Evolutionary conservation across 2,888 invertebrate species (phyloP).

Genomic region (Podotricha telesiphe): DNA sequence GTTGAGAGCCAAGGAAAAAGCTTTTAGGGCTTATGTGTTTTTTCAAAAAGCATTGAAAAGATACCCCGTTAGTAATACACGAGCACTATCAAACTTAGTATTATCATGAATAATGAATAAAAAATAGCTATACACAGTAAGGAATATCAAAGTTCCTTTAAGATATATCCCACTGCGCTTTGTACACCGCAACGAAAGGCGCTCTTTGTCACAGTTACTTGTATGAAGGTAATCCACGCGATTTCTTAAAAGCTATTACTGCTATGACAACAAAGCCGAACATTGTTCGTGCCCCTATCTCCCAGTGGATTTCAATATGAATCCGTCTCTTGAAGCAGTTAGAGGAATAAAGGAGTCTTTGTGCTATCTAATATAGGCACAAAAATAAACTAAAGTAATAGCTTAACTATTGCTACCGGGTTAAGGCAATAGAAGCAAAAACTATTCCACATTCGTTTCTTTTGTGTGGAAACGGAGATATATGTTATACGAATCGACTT

Average conservation of each 20-base stretch:
- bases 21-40: conserved; percentile 10
- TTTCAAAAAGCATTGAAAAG: no score
- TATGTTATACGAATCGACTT: conserved; percentile 9
- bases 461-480: conserved; percentile 8
- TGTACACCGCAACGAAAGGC: conserved; percentile 48
- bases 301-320: conserved; percentile 57
- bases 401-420: conserved; percentile 30
- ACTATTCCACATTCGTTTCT: conserved; percentile 4
- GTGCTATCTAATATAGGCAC: conserved; percentile 43
- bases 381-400: conserved; percentile 45
- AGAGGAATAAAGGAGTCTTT: conserved; percentile 50
- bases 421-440: conserved; percentile 12
- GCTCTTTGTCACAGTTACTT: conserved; percentile 59
- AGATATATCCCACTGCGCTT: neutral
- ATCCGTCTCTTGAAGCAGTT: conserved; percentile 55
- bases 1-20: conserved; percentile 9
- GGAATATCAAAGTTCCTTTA: neutral
- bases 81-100: neutral
- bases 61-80: no score
- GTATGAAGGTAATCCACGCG: conserved; percentile 59
- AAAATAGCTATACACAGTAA: neutral
- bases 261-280: conserved; percentile 64
- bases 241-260: conserved; percentile 62
- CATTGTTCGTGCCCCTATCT: conserved; percentile 57
- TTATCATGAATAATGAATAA: neutral